Evolutionary conservation across 2,888 invertebrate species (phyloP), one percentile per base, ranked within the genome.

Genomic region (Drosophila anomalata): DNA sequence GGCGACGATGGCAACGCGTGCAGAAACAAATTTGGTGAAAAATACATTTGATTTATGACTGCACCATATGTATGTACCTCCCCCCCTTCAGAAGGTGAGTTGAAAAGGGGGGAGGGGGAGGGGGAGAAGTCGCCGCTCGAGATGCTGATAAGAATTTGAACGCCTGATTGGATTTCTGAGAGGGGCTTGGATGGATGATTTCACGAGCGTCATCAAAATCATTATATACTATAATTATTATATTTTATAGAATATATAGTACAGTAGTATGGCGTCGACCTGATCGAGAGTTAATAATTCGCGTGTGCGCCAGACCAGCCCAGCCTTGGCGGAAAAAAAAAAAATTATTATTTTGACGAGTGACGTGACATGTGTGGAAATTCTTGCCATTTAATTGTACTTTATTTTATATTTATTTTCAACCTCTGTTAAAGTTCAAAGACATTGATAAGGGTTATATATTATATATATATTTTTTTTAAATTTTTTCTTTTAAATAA

Each of bases 1-100:
- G 63, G 42, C 65, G 58, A 75, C 65, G 58, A 75, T 77, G 51
- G 65, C 61, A 77, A 72, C 61, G 58, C 52, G 58, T 68, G 47
- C 14, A 17, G 17, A 17, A 17, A 20, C 51, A 52, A 68, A 69
- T 68, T 68, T 41, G 67, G 50, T 47, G 41, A 59, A 58, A 56
- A 56, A 44, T 53, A 39, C 63, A 59, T 62, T 73, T 67, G 70
- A 71, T 71, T 71, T 71, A 71, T 62, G 72, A 56, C 66, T 46
- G 46, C 33, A 42, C 17, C 17, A n/a, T 14, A 14, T 14, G 14
- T 17, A 17, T 17, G 17, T 17, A 17, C 17, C 17, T 17, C 17
- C 17, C 17, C 17, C 17, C 17, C 17, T 1, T 17, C 17, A 17
- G 17, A 1, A 17, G 17, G 17, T 17, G 17, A 17, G 17, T 14